These are phyloP conservation scores for Lipophrys pholis DNA, from an alignment of 2,113 vertebrate species.

Conservation along the genomic window DNA sequence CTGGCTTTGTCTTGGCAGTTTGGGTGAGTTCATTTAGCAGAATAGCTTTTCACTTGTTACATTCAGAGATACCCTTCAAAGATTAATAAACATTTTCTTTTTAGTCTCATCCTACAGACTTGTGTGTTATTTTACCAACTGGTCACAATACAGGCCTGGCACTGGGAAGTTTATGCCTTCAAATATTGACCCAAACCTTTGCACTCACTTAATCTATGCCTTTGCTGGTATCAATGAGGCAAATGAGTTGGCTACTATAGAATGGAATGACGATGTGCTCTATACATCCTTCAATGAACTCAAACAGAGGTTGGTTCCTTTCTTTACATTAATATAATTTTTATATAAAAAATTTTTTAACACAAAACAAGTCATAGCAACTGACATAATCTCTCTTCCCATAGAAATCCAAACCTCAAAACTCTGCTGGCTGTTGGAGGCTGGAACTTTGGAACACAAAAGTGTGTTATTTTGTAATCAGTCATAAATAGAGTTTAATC, in stretches of 20 bases:
- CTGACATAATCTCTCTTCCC: background rate
- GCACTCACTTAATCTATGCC: constrained; percentile 88
- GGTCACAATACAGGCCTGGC: constrained; percentile 86
- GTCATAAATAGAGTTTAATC: background rate
- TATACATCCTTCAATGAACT: constrained; percentile 85
- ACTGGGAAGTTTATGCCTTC: constrained; percentile 77
- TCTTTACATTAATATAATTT: background rate
- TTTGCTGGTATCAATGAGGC: constrained; percentile 84
- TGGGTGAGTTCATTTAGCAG: constrained; percentile 61
- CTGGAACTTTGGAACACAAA: constrained; percentile 85
- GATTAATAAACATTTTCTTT: too few relatives aligned
- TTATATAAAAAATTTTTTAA: too few relatives aligned
- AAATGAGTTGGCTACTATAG: constrained; percentile 83
- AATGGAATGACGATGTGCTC: constrained; percentile 86
- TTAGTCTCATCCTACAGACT: constrained; percentile 82
- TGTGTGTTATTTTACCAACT: constrained; percentile 89
- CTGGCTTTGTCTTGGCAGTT: constrained; percentile 38
- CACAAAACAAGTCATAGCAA: too few relatives aligned
- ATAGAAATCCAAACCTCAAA: constrained; percentile 85
- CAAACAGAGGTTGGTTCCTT: constrained; percentile 79
- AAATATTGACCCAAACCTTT: constrained; percentile 84
- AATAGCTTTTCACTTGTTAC: background rate
- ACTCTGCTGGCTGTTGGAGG: constrained; percentile 88
- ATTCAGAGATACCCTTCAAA: background rate
- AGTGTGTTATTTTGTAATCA: constrained; percentile 72